Conservation (phyloP, 1,140 invertebrate species). For the Calliphora vicina region DNA sequence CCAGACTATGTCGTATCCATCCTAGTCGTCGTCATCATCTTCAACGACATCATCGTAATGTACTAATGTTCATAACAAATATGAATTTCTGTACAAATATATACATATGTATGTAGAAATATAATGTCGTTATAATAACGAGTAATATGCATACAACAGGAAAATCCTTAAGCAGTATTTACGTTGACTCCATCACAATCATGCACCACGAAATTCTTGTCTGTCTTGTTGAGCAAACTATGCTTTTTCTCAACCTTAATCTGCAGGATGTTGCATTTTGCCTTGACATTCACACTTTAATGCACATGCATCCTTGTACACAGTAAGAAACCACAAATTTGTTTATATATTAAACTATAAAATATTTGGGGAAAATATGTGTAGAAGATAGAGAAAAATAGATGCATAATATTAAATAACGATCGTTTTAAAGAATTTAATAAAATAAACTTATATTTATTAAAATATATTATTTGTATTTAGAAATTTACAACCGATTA, state of each 20-base stretch:
- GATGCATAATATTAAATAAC: no score
- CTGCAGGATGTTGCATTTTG: conserved; percentile 27
- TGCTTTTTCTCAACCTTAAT: conserved; percentile 9
- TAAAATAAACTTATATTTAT: no score
- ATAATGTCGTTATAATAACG: conserved; percentile 25
- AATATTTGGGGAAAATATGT: no score
- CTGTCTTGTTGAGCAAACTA: not conserved
- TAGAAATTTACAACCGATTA: no score
- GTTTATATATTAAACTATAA: not conserved
- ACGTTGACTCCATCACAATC: not conserved
- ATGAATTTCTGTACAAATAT: conserved; percentile 32
- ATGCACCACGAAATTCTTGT: no score
- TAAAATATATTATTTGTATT: no score
- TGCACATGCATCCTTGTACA: not conserved
- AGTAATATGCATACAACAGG: conserved; percentile 23
- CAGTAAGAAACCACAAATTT: not conserved
- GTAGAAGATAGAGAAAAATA: no score
- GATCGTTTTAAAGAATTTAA: no score
- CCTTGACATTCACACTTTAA: conserved; percentile 32
- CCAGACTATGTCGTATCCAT: not conserved
- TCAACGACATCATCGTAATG: not conserved
- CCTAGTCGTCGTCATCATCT: not conserved
- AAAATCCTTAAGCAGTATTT: conserved; percentile 25
- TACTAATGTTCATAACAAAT: not conserved
- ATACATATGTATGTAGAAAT: not conserved